Base-by-base conservation (phyloP, 1,140 invertebrate species). In the Lutraria rhynchaena region DNA sequence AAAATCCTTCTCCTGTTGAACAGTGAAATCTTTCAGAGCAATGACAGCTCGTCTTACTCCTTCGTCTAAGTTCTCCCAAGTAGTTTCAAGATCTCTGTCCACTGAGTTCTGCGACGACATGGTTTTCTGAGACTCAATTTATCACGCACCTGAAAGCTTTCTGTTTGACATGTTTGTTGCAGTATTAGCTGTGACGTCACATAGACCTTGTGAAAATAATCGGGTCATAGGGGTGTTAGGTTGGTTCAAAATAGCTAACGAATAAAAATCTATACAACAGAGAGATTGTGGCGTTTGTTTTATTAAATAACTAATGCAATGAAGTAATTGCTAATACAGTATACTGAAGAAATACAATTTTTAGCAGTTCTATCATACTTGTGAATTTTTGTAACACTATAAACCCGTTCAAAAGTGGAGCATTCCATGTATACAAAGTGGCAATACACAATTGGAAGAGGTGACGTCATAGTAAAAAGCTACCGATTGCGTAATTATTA, bases 121-220 rank as follows among this genome's bases (percentile, higher is more conserved):
- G 37, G 75, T 80, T 80, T 78, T 46, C 37, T 44, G 27, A 49
- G 41, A 58, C 65, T 19, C 9, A 60, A 58, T 80, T 55, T 46
- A 53, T 37, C 76, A 57, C 76, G 76, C 65, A 80, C 76, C 76
- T 80, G 76, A 80, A 58, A 49, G 44, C 53, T 58, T 61, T 74
- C 49, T 46, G 37, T 60, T 49, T 77, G 76, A 80, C 76, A 80
- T 80, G 76, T 80, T n/a, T 80, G 76, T 80, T 80, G 63, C 76
- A 70, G 76, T 80, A 70, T 78, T 69, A 49, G 76, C 76, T 60
- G 63, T 80, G 76, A 80, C 76, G 76, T 80, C 76, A 80, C 29
- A 15, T 29, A 75, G 44, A 67, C 63, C 22, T 67, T 27, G 41
- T 29, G 41, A 67, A 22, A 67, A 44, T 67, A 67, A 67, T 67